Base-by-base conservation (phyloP, 92 coral and sea anemone genomes). In the Actinostola sp. region DNA sequence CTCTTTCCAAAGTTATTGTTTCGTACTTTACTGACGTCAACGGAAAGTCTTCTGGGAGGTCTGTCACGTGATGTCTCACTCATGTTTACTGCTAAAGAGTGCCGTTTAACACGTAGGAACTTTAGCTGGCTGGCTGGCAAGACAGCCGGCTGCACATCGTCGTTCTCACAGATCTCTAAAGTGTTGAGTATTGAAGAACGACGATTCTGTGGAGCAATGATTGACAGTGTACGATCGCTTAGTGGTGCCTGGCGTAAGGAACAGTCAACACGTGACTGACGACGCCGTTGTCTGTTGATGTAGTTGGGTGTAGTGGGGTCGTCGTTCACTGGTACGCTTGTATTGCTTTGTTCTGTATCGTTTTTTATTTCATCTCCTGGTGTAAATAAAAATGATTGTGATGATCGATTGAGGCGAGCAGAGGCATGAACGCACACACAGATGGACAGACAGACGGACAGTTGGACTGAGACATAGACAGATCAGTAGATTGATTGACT, bases 171-270 rank as follows among this genome's bases (percentile, higher is more conserved):
- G 20, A 27, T 24, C 53, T 53, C 63, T 38, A 45, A 36, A 27
- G 26, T 34, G 1, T 75, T 59, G 13, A 25, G 74, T 11, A 68
- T 23, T 0, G 81, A 75, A 12, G 50, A 54, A 38, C 81, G 64
- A 14, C 81, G 81, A 27, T 34, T 50, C 50, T 59, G 66, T 2
- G 81, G 72, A 14, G 62, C 64, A n/a, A 75, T 75, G 46, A 75
- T 34, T 50, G 81, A 75, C 34, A 75, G 53, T 17, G 63, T 75
- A 9, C 81, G 72, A 26, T 75, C 80, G 49, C 81, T 75, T 10
- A 75, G 73, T 13, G 81, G 81, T 30, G 81, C 81, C n/a, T 75
- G 81, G 14, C 54, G 58, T 30, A 64, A 8, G 1, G 81, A 63
- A 20, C 27, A 44, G 34, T 75, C 81, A 26, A 75, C 81, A 50